These are phyloP conservation scores for Reticulitermes lucifugus DNA, from an alignment of 2,888 invertebrate genomes.

Conservation along the genomic window DNA sequence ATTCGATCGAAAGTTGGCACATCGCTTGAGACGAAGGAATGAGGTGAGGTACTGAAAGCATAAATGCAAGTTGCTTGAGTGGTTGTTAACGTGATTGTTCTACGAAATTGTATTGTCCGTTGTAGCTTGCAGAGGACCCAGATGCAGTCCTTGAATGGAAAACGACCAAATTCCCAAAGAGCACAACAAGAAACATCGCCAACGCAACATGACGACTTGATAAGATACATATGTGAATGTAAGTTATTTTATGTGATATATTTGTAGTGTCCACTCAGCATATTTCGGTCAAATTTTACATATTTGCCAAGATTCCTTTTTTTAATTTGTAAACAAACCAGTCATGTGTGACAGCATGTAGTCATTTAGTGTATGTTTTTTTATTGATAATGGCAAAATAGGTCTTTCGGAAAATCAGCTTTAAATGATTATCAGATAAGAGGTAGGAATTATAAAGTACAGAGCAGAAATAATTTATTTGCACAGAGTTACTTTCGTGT, in stretches of 20 bases:
- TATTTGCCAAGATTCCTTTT: too few relatives aligned
- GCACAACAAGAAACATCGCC: constrained; percentile 47
- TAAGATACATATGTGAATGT: constrained; percentile 52
- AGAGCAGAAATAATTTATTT: too few relatives aligned
- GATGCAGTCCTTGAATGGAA: constrained; percentile 51
- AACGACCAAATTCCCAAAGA: constrained; percentile 48
- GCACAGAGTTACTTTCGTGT: too few relatives aligned
- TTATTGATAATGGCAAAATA: too few relatives aligned
- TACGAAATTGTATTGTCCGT: neutral
- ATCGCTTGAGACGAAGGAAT: constrained; percentile 12
- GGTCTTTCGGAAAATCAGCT: too few relatives aligned
- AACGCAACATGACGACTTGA: constrained; percentile 51
- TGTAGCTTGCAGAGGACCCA: constrained; percentile 44
- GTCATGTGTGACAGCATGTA: too few relatives aligned
- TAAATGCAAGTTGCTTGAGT: neutral
- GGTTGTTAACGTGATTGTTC: too few relatives aligned
- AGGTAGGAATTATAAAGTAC: too few relatives aligned
- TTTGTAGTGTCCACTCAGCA: neutral
- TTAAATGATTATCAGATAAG: too few relatives aligned
- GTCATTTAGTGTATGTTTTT: too few relatives aligned
- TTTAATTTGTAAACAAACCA: too few relatives aligned
- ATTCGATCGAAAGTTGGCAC: neutral
- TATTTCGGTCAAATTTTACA: too few relatives aligned
- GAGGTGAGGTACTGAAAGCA: neutral
- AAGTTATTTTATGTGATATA: constrained; percentile 27